Evolutionary conservation across 2,797 vertebrate genomes (phyloP), one percentile per base, ranked within the genome.

Genomic region (Coendou prehensilis): DNA sequence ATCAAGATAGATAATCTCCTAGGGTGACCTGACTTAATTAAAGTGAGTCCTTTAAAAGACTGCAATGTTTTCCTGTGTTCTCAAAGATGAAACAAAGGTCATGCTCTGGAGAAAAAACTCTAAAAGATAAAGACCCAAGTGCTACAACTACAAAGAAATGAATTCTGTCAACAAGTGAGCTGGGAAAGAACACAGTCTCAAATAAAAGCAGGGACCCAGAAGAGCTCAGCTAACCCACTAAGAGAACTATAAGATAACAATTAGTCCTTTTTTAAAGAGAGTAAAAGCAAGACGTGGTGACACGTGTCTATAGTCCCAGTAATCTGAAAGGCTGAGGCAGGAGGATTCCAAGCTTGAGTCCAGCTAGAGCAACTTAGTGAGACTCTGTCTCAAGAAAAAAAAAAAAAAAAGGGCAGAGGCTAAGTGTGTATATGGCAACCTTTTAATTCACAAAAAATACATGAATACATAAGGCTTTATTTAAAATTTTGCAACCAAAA

Each of bases 121-220:
- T 59, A 91, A n/a, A n/a, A 63, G 22, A 76, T 63, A 91, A 91
- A 30, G 10, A 26, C 9, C 20, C 81, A 63, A 73, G 15, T 41
- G n/a, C 30, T 85, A 87, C 4, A 89, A 89, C 37, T 73, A 26
- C 4, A 80, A 91, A 28, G 45, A 94, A 73, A 30, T 47, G 20
- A 79, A 94, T 47, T 85, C 64, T 91, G 52, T 54, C 41, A 87
- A 76, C 14, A 63, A 85, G 13, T 14, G 9, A 89, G 37, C 23
- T 90, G n/a, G 59, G 84, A 97, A 91, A 45, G 3, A 81, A 93
- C 11, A 84, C 73, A 82, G 26, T 45, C 69, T 64, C 45, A 92
- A 26, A 79, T 14, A 47, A 95, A 94, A 87, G 59, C 20, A 63
- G 47, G 81, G 30, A 37, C 8, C 3, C 56, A 87, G 15, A 23